Conservation (phyloP, 2,797 vertebrate species). For the Hozukius guyotensis region DNA sequence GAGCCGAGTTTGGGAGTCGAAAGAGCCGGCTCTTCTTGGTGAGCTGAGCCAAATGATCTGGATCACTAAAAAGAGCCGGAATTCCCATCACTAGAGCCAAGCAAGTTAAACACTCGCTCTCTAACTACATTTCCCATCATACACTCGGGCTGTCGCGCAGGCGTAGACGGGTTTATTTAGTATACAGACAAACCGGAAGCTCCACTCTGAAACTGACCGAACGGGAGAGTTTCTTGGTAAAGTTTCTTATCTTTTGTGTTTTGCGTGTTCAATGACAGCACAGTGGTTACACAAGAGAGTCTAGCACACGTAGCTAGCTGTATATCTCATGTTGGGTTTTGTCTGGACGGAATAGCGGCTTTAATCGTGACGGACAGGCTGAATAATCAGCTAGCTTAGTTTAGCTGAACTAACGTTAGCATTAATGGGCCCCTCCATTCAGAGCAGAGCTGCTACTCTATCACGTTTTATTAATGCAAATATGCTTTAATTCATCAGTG, state of each 20-base stretch:
- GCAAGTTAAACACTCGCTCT: accelerated
- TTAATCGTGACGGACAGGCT: conserved; percentile 12
- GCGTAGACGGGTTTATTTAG: conserved; percentile 72
- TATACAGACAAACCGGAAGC: conserved; percentile 79
- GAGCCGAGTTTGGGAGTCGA: too few species aligned
- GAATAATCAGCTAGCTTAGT: conserved; percentile 65
- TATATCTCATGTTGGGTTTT: background rate
- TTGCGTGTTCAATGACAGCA: background rate
- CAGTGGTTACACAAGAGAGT: background rate
- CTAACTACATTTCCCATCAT: conserved; percentile 70
- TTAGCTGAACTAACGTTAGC: conserved; percentile 69
- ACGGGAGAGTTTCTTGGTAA: conserved; percentile 75
- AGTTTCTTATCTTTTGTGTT: conserved; percentile 59
- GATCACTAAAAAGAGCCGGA: too few species aligned
- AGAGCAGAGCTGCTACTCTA: conserved; percentile 10
- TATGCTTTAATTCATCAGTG: accelerated
- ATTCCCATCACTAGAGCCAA: background rate
- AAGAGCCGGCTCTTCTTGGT: too few species aligned
- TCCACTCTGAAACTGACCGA: conserved; percentile 64
- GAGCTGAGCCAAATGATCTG: too few species aligned
- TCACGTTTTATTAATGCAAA: background rate
- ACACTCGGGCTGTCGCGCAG: conserved; percentile 50
- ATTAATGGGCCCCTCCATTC: conserved; percentile 71
- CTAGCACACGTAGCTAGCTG: background rate
- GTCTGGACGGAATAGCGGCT: background rate